These are phyloP conservation scores for Rhopalosiphum nymphaeae DNA, from an alignment of 2,888 invertebrate species.

Conservation along the genomic window DNA sequence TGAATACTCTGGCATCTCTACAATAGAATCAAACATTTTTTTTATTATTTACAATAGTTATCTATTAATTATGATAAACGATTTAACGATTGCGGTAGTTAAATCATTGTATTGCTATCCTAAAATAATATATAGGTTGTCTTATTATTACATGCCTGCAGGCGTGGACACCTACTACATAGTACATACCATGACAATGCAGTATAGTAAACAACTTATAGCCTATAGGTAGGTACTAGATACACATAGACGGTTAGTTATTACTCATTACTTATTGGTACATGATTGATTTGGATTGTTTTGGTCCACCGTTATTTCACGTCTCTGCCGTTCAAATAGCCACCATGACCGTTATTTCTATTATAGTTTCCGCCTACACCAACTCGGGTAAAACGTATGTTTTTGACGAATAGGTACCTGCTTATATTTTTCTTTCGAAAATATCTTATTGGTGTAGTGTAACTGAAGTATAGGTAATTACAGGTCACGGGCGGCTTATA, in stretches of 20 bases:
- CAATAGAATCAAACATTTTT: not conserved
- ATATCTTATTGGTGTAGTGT: not conserved
- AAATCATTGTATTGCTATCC: not conserved
- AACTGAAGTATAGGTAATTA: not conserved
- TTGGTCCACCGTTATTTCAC: not conserved
- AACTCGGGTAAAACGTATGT: not conserved
- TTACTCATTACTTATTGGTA: not conserved
- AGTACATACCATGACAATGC: not conserved
- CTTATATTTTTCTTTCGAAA: not conserved
- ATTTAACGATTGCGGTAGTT: not conserved
- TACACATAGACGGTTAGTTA: not conserved
- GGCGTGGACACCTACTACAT: not conserved
- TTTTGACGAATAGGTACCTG: not conserved
- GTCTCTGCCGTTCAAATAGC: not conserved
- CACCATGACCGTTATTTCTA: not conserved
- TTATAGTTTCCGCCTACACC: not conserved
- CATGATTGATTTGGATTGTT: slow-evolving; percentile 13
- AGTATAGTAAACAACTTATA: not conserved
- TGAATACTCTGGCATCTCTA: not conserved
- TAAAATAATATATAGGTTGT: not conserved
- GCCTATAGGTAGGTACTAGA: not conserved
- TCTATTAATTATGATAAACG: not conserved
- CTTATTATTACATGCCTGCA: not conserved
- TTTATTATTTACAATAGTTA: too few species aligned
- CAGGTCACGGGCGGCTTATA: not conserved